Evolutionary conservation across 2,113 vertebrate species (phyloP).

Genomic region (Oxyura jamaicensis): DNA sequence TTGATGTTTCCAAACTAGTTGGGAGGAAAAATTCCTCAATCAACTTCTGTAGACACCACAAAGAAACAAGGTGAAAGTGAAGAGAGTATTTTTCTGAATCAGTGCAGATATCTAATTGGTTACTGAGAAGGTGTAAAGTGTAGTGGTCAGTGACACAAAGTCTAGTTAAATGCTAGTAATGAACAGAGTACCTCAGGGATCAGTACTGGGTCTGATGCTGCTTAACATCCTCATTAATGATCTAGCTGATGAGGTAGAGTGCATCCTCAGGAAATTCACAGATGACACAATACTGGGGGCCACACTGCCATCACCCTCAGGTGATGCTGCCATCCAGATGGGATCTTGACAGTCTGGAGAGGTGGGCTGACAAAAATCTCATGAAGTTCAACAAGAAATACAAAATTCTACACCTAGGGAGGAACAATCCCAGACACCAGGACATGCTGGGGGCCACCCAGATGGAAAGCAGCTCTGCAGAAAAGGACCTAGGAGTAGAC

Average conservation of each 20-base stretch:
- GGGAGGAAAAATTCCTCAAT: background rate
- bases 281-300: background rate
- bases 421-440: no score
- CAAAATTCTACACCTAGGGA: background rate
- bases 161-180: background rate
- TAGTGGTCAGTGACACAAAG: background rate
- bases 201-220: background rate
- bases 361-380: no score
- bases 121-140: background rate
- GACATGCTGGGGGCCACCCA: no score
- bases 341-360: no score
- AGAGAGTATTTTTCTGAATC: background rate
- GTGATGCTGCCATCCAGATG: no score
- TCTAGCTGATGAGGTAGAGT: background rate
- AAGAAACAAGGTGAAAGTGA: background rate
- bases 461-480: background rate
- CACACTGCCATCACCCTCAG: background rate
- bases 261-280: background rate
- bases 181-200: background rate
- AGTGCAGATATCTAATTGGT: background rate
- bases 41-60: background rate
- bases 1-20: background rate
- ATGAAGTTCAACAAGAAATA: background rate
- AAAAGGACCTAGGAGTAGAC: background rate
- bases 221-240: background rate